These are phyloP conservation scores for Heliconius eleuchia DNA, from an alignment of 1,140 invertebrate genomes.

Conservation along the genomic window DNA sequence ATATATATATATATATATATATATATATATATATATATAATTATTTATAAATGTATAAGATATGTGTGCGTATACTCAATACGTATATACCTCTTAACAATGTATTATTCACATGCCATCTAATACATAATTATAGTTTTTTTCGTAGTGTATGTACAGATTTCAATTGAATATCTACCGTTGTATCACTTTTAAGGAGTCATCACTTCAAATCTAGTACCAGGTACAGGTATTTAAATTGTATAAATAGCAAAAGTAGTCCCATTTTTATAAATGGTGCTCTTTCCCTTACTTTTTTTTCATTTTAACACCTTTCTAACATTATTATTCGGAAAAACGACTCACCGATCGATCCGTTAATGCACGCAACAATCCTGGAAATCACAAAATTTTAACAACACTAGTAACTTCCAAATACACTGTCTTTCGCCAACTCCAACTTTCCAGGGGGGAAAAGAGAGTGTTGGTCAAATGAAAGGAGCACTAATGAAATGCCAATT, in stretches of 20 bases:
- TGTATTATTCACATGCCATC: slow-evolving; percentile 7
- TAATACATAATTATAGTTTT: slow-evolving; percentile 2
- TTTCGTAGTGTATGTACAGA: neutral
- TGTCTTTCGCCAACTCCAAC: slow-evolving; percentile 54
- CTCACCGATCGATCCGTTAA: slow-evolving; percentile 44
- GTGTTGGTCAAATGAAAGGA: slow-evolving; percentile 36
- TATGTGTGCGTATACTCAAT: too few species aligned
- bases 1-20: neutral
- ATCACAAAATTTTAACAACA: slow-evolving; percentile 60
- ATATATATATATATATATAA: too few species aligned
- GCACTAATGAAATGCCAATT: slow-evolving; percentile 52
- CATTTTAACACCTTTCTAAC: neutral
- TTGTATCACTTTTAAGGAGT: neutral
- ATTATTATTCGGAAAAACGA: slow-evolving; percentile 16
- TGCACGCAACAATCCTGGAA: slow-evolving; percentile 61
- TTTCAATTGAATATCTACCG: slow-evolving; percentile 2
- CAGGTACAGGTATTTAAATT: neutral
- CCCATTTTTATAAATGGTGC: neutral
- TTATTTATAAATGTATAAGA: too few species aligned
- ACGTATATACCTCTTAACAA: neutral
- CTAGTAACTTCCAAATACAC: slow-evolving; percentile 33
- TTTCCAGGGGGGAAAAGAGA: slow-evolving; percentile 41
- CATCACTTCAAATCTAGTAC: neutral
- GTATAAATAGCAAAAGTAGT: neutral
- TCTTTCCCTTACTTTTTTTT: neutral